phyloP scores from a whole-genome alignment of 2,797 vertebrate genomes.

The Myripristis murdjan region DNA sequence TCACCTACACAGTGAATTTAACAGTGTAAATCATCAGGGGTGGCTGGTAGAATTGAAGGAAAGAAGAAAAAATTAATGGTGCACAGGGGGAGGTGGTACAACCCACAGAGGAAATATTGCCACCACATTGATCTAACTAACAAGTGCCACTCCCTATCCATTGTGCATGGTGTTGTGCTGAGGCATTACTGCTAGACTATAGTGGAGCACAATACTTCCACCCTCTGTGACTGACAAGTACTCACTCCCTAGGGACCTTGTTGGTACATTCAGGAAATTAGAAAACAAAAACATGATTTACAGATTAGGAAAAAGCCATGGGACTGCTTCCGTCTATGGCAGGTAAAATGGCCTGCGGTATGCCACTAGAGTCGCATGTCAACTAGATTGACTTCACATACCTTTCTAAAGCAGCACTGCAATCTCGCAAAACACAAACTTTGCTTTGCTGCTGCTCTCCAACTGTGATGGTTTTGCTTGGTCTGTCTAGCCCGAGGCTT shows the following conservation, averaged over 20 bases:
- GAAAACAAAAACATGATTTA: constrained; percentile 67
- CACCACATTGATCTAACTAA: constrained; percentile 8
- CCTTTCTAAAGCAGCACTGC: constrained; percentile 50
- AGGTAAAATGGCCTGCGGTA: constrained; percentile 57
- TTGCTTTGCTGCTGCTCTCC: constrained; percentile 55
- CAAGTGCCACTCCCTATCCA: constrained; percentile 13
- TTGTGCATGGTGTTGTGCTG: constrained; percentile 28
- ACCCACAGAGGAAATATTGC: constrained; percentile 1
- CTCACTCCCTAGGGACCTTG: constrained; percentile 56
- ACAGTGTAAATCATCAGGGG: background rate
- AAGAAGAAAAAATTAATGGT: background rate
- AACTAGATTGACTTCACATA: constrained; percentile 52
- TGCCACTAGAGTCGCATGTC: constrained; percentile 54
- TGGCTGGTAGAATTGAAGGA: background rate
- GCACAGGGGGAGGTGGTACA: constrained; percentile 8
- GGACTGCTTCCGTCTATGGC: constrained; percentile 52
- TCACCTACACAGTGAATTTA: background rate
- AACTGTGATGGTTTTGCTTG: constrained; percentile 55
- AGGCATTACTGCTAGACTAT: constrained; percentile 26
- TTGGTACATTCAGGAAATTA: constrained; percentile 73
- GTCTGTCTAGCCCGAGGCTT: constrained; percentile 58
- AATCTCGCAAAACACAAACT: constrained; percentile 55
- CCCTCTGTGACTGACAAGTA: constrained; percentile 63
- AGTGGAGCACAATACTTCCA: constrained; percentile 38
- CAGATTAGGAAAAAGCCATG: constrained; percentile 64